Conservation (phyloP, 1,140 invertebrate genomes). For the Ostrea denselamellosa region DNA sequence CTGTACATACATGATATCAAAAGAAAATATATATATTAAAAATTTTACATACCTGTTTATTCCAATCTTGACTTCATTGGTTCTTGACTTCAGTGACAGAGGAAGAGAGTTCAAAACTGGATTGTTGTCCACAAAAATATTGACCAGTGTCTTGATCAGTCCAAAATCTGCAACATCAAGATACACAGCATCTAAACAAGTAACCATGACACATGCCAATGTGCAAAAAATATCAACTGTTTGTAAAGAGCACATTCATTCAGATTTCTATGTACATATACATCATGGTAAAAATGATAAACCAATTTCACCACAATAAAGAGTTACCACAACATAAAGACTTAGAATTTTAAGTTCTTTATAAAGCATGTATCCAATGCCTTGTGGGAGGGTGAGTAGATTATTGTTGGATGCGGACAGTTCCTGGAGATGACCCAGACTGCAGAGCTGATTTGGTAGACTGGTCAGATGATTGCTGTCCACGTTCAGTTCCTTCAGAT, state of each 20-base stretch:
- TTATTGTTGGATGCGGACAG: constrained; percentile 45
- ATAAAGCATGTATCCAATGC: neutral
- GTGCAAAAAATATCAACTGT: neutral
- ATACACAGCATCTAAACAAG: neutral
- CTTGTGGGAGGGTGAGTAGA: constrained; percentile 42
- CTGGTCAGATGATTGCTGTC: constrained; percentile 45
- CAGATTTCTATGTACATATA: too few relatives aligned
- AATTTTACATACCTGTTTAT: neutral
- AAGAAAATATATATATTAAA: too few relatives aligned
- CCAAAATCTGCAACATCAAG: constrained; percentile 36
- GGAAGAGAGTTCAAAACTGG: constrained; percentile 36
- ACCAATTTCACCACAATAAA: too few relatives aligned
- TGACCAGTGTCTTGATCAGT: neutral
- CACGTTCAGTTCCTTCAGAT: constrained; percentile 40
- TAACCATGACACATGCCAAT: neutral
- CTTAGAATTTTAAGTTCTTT: too few relatives aligned
- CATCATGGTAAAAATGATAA: too few relatives aligned
- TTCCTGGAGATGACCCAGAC: constrained; percentile 28
- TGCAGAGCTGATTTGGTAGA: constrained; percentile 36
- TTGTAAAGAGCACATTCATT: too few relatives aligned
- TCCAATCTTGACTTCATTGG: neutral
- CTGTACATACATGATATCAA: too few relatives aligned
- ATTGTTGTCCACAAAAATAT: constrained; percentile 47
- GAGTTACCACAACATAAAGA: too few relatives aligned
- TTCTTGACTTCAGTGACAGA: constrained; percentile 13